phyloP scores from a whole-genome alignment of 2,113 vertebrate genomes.

The Lonchura striata region DNA sequence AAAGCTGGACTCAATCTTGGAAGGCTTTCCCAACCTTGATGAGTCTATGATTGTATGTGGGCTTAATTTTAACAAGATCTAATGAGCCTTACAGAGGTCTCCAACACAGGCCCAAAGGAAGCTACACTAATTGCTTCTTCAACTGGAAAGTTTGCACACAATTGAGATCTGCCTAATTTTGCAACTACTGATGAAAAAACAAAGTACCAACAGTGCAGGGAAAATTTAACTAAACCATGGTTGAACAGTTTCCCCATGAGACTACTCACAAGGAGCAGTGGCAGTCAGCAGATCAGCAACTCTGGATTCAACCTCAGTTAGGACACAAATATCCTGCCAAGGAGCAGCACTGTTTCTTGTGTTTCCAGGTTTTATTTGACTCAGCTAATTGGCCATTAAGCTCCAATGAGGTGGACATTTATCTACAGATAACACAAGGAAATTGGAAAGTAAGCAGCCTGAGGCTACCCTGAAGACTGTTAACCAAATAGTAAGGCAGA shows the following conservation, averaged over 20 bases:
- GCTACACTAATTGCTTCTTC: neutral
- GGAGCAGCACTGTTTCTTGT: neutral
- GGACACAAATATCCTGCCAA: neutral
- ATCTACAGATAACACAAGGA: constrained; percentile 38
- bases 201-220: neutral
- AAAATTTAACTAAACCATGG: neutral
- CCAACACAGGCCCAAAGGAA: accelerated
- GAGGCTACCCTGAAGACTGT: constrained; percentile 22
- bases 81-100: accelerated
- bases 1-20: neutral
- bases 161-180: neutral
- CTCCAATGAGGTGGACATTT: constrained; percentile 18
- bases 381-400: constrained; percentile 49
- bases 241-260: neutral
- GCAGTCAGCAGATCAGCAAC: neutral
- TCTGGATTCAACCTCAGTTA: neutral
- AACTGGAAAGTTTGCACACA: neutral
- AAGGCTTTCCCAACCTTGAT: neutral
- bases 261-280: neutral
- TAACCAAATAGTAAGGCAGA: constrained; percentile 36
- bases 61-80: neutral
- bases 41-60: too few species aligned
- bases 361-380: constrained; percentile 48
- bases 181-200: neutral
- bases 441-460: constrained; percentile 48